Conservation (phyloP, 2,113 vertebrate genomes). For the Alethe diademata region DNA sequence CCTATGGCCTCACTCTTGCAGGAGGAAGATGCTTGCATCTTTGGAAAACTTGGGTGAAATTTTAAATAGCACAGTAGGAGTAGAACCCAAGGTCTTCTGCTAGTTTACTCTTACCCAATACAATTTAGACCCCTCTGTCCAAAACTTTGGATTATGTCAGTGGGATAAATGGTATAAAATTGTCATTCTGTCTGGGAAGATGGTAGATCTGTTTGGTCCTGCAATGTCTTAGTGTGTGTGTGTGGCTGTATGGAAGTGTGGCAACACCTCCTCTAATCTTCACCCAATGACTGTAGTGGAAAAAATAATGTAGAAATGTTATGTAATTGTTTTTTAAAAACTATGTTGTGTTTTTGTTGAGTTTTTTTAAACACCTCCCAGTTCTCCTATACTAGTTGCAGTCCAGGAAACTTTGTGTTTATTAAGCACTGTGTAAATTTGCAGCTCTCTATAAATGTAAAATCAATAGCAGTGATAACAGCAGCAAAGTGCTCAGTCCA, state of each 20-base stretch:
- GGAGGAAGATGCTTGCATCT: background rate
- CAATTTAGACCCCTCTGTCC: background rate
- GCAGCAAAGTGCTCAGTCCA: constrained; percentile 31
- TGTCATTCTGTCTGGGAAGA: background rate
- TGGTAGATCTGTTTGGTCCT: background rate
- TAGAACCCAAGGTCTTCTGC: background rate
- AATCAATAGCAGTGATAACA: constrained; percentile 59
- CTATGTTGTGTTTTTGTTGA: background rate
- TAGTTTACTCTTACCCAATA: background rate
- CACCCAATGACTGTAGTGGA: background rate
- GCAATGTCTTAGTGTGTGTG: background rate
- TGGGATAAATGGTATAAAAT: background rate
- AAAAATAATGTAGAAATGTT: background rate
- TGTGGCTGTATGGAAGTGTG: background rate
- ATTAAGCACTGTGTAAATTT: constrained; percentile 57
- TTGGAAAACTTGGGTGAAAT: background rate
- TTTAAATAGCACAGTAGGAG: background rate
- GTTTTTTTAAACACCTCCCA: background rate
- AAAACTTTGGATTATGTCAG: background rate
- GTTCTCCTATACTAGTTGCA: background rate
- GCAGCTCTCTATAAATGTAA: constrained; percentile 47
- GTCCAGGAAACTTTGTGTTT: constrained; percentile 51
- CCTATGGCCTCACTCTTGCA: background rate
- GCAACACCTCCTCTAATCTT: background rate
- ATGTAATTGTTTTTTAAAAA: background rate